Evolutionary conservation across 2,888 invertebrate genomes (phyloP), one percentile per base, ranked within the genome.

Genomic region (Thumatha senex): DNA sequence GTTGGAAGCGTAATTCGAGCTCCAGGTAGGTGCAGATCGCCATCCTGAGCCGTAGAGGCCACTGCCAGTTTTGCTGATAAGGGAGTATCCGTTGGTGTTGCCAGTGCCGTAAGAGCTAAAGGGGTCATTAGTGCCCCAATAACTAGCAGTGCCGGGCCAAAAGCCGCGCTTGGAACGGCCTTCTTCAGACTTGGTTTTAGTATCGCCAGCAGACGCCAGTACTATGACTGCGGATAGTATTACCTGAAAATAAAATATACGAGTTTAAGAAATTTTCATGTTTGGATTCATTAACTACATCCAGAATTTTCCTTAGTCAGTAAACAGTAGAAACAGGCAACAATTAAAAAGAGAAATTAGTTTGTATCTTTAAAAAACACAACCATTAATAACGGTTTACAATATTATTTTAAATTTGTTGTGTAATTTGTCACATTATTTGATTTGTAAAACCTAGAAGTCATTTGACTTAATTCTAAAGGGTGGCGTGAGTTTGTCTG

Each of bases 131-230:
- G 13, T 11, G 42, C 41, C 38, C 31, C 33, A 49, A 8, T 11
- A 15, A 43, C 30, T 45, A 48, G 13, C 45, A n/a, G n/a, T n/a
- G 29, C 62, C 63, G 12, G 63, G 63, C 14, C 69, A 59, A 55
- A 70, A 69, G 48, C 76, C 77, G 41, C 83, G 79, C 69, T 82
- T 83, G 33, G 64, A 66, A 3, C 80, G 81, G 3, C 56, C 56
- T 12, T 72, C 61, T 46, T 70, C 63, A 30, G 8, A 5, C 30
- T n/a, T n/a, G 34, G 12, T 24, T 36, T 36, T 11, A 33, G 38
- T 12, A 10, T 18, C 18, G 13, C 8, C 43, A 15, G 74, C 76
- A 5, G 63, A 48, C 7, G 61, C 70, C 11, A 69, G 24, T 8
- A 70, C 78, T 58, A 60, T 63, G n/a, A 76, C 46, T 46, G 70